A percentile compares a stretch with the other conserved stretches of the same genome.
These are phyloP conservation scores for Bombus haemorrhoidalis DNA, from an alignment of 1,140 invertebrate species.

Conservation along the genomic window DNA sequence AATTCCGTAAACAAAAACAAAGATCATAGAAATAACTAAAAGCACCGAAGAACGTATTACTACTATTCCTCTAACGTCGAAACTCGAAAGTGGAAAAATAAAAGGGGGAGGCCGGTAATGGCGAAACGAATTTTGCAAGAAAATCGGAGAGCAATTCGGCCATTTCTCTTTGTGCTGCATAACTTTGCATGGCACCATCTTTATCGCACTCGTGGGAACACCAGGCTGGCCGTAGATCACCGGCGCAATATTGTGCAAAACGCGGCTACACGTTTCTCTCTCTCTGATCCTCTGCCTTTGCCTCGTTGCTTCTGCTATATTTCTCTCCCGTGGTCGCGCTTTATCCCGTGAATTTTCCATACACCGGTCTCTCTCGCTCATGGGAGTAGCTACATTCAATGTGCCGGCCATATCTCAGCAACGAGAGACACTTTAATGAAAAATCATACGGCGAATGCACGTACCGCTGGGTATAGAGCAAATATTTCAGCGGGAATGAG, in stretches of 20 bases:
- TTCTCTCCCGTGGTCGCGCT: slow-evolving; percentile 51
- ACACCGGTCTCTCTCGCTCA: slow-evolving; percentile 66
- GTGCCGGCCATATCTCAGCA: slow-evolving; percentile 80
- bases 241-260: slow-evolving; percentile 78
- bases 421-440: slow-evolving; percentile 81
- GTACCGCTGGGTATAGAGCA: slow-evolving; percentile 75
- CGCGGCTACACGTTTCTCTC: slow-evolving; percentile 57
- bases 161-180: slow-evolving; percentile 72
- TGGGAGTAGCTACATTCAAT: slow-evolving; percentile 80
- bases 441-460: slow-evolving; percentile 82
- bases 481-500: slow-evolving; percentile 81
- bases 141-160: slow-evolving; percentile 47
- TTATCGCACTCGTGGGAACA: slow-evolving; percentile 79
- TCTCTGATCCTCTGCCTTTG: slow-evolving; percentile 1
- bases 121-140: slow-evolving; percentile 58
- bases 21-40: background rate
- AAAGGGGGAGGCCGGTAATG: background rate
- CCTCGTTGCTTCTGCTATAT: slow-evolving; percentile 32
- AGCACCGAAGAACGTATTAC: no score
- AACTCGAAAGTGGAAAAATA: background rate
- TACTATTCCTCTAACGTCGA: background rate
- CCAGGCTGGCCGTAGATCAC: slow-evolving; percentile 73
- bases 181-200: slow-evolving; percentile 73
- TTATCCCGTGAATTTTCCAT: slow-evolving; percentile 43
- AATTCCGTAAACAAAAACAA: no score